phyloP scores from a whole-genome alignment of 2,113 vertebrate species.

The Anoura caudifer region DNA sequence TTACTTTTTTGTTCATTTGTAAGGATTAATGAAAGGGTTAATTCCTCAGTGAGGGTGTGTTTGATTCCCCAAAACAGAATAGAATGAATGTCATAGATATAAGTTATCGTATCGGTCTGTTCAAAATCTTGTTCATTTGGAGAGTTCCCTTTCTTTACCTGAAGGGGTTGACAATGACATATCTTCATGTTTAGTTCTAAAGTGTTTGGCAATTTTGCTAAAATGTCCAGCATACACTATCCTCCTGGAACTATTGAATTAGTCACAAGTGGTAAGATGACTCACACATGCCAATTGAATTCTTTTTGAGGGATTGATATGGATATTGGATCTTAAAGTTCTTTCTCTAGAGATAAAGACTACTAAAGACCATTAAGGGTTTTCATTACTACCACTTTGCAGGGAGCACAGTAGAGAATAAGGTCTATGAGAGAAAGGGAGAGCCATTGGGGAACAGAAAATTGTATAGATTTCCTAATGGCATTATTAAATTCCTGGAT shows the following conservation, averaged over 20 bases:
- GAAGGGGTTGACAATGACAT: not conserved
- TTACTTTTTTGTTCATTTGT: not conserved
- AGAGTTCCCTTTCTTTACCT: not conserved
- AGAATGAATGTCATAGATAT: not conserved
- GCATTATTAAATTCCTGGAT: not conserved
- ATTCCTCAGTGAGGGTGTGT: not conserved
- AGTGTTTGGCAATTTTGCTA: not conserved
- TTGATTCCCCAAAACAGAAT: not conserved
- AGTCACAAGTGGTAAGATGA: not conserved
- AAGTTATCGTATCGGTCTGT: not conserved
- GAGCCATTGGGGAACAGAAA: not conserved
- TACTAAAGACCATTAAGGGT: not conserved
- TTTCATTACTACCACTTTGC: not conserved
- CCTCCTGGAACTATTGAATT: not conserved
- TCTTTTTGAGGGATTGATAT: not conserved
- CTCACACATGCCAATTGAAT: not conserved
- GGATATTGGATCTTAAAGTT: not conserved
- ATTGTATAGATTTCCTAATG: not conserved
- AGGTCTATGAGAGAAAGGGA: not conserved
- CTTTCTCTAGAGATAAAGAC: not conserved
- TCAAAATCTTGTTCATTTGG: not conserved
- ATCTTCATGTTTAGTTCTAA: not conserved
- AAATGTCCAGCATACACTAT: not conserved
- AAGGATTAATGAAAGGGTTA: not conserved
- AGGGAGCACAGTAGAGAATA: not conserved